These are phyloP conservation scores for Anastatus disparis DNA, from an alignment of 1,140 invertebrate genomes.

Conservation along the genomic window DNA sequence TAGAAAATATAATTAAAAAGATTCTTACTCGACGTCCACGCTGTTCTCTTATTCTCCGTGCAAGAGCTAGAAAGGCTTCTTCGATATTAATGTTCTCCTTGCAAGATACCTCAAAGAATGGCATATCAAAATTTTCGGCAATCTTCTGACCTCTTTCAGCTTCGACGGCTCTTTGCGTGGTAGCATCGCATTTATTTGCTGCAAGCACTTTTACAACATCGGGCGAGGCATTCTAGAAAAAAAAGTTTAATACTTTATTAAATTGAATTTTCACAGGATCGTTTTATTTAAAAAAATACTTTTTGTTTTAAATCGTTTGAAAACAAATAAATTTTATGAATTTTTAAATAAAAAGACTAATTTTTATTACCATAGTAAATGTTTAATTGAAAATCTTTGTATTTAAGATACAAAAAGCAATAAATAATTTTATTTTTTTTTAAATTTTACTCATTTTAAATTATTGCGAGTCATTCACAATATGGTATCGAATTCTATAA, in stretches of 20 bases:
- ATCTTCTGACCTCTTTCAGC: conserved; percentile 85
- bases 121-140: conserved; percentile 90
- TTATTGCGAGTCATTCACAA: too few species aligned
- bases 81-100: conserved; percentile 92
- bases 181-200: conserved; percentile 86
- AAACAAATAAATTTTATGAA: too few species aligned
- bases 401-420: too few species aligned
- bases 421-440: too few species aligned
- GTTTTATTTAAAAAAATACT: not conserved
- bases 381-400: too few species aligned
- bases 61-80: conserved; percentile 84
- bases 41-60: conserved; percentile 83
- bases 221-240: conserved; percentile 81
- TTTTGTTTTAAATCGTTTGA: too few species aligned
- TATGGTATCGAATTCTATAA: too few species aligned
- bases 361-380: too few species aligned
- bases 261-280: too few species aligned
- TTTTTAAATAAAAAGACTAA: too few species aligned
- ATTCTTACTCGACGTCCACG: conserved; percentile 75
- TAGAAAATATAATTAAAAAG: not conserved
- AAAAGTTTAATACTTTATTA: not conserved
- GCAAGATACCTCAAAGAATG: conserved; percentile 92
- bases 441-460: too few species aligned
- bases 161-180: conserved; percentile 78
- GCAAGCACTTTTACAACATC: conserved; percentile 86